Evolutionary conservation across 1,140 invertebrate species (phyloP).

Genomic region (Formica selysi): DNA sequence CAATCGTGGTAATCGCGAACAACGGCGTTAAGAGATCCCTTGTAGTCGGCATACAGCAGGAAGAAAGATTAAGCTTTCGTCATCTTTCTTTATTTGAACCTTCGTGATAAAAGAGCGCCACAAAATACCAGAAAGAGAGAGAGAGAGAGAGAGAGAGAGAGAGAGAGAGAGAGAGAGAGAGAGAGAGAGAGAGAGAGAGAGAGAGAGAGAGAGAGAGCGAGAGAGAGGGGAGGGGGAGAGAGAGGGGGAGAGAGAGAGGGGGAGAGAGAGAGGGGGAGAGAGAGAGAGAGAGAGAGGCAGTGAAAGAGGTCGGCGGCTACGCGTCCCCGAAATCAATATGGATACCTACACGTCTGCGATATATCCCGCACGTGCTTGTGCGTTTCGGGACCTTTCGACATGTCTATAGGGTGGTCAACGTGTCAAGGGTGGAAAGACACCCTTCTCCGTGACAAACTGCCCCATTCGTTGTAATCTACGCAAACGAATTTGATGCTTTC

Average conservation of each 20-base stretch:
- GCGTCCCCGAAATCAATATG: conserved; percentile 68
- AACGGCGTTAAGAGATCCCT: conserved; percentile 23
- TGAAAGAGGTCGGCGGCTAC: conserved; percentile 54
- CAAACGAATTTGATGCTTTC: conserved; percentile 50
- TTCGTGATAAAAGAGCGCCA: conserved; percentile 59
- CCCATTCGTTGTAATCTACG: conserved; percentile 57
- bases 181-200: background rate
- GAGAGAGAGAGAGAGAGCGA: background rate
- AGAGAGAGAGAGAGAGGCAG: background rate
- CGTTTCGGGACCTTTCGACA: conserved; percentile 34
- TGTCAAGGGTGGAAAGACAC: conserved; percentile 30
- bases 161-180: background rate
- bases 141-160: background rate
- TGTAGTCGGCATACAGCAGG: background rate
- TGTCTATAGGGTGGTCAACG: conserved; percentile 45
- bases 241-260: background rate
- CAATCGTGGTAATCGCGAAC: conserved; percentile 31
- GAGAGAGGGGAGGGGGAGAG: background rate
- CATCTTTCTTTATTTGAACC: conserved; percentile 53
- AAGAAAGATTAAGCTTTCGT: conserved; percentile 54
- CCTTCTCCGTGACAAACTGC: conserved; percentile 56
- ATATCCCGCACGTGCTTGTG: conserved; percentile 25
- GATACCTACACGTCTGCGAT: conserved; percentile 57
- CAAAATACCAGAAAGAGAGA: conserved; percentile 43
- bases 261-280: background rate